Conservation (phyloP, 2,888 invertebrate genomes). For the Meloe dianella region DNA sequence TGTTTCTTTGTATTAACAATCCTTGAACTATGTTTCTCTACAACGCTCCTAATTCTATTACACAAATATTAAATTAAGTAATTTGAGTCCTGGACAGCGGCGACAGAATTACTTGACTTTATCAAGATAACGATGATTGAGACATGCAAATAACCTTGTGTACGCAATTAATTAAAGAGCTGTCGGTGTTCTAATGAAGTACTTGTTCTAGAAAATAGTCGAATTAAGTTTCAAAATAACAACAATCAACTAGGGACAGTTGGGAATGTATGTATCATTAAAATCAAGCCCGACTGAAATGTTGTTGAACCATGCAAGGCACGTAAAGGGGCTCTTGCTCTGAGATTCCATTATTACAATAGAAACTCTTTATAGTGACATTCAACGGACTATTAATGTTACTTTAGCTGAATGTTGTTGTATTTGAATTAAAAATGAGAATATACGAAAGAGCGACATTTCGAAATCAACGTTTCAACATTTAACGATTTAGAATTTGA, state of each 20-base stretch:
- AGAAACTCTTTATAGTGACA: too few species aligned
- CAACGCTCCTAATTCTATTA: conserved; percentile 24
- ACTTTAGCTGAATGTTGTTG: too few species aligned
- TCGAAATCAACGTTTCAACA: too few species aligned
- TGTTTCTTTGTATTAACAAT: neutral
- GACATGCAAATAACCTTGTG: conserved; percentile 36
- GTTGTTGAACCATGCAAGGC: too few species aligned
- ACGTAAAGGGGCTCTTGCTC: too few species aligned
- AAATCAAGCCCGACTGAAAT: too few species aligned
- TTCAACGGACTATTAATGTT: too few species aligned
- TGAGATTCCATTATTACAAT: too few species aligned
- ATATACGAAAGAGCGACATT: too few species aligned
- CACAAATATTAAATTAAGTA: conserved; percentile 32
- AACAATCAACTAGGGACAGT: neutral
- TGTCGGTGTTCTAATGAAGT: neutral
- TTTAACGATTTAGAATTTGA: too few species aligned
- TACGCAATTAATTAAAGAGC: conserved; percentile 4
- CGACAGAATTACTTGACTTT: conserved; percentile 9
- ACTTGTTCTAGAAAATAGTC: conserved; percentile 5
- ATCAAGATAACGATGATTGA: conserved; percentile 27
- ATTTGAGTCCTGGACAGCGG: conserved; percentile 28
- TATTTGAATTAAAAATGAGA: too few species aligned
- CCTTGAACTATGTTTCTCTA: neutral
- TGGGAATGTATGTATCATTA: neutral
- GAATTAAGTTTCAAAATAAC: conserved; percentile 1